Evolutionary conservation across 1,140 invertebrate genomes (phyloP), one percentile per base, ranked within the genome.

Genomic region (Stratiolaelaps scimitus): DNA sequence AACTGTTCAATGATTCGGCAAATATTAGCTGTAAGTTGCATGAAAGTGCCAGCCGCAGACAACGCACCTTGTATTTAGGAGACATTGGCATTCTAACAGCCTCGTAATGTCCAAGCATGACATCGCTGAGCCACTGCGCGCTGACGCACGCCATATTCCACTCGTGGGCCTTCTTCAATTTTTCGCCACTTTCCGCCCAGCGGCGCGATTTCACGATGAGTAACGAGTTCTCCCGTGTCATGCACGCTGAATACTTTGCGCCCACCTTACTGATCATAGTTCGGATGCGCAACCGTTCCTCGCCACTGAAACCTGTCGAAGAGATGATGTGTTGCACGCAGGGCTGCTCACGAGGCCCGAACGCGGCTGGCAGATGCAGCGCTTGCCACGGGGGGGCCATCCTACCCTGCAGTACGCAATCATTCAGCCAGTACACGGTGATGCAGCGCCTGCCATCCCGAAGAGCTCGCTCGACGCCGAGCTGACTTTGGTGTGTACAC

Each of bases 391-490:
- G 92, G 1, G 90, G 89, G 66, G 84, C 72, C 72, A 94, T 83
- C 73, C 88, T 87, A 70, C 89, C 85, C 65, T 86, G 84, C 1
- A 82, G 73, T 66, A 94, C 82, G 29, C 90, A 84, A 75, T 96
- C 92, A 67, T 87, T 92, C 15, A 98, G 76, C 93, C 93, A 98
- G 77, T 88, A 88, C 10, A 90, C 85, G 6, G 90, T 94, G 5
- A 97, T 88, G 72, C 92, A 88, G 26, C 91, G 83, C 75, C 86
- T 85, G 2, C 83, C 82, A 75, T 89, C 87, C 28, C 84, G 79
- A 15, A 88, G 73, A 0, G 85, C 87, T 80, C 89, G 86, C 78
- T 89, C 87, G 17, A 91, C 89, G 23, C 88, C 83, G 34, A 88
- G 86, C 73, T 89, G 87, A 40, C 85, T 83, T 76, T 93, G 90